Conservation (phyloP, 2,888 invertebrate species). For the Orthosia gothica region DNA sequence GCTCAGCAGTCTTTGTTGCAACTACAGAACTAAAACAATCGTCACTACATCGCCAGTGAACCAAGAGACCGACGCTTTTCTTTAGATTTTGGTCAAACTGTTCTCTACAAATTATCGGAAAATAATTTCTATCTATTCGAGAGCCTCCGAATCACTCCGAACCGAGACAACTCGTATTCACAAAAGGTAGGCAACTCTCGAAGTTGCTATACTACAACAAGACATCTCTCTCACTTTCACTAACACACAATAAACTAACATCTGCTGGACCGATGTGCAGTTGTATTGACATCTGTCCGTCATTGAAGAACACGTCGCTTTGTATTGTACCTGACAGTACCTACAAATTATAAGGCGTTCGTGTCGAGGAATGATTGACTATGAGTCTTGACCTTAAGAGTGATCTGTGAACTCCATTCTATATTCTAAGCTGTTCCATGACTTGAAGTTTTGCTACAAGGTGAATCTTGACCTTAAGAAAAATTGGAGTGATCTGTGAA, state of each 20-base stretch:
- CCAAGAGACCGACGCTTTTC: background rate
- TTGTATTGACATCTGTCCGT: slow-evolving; percentile 18
- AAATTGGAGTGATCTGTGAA: slow-evolving; percentile 3
- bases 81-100: too few relatives aligned
- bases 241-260: slow-evolving; percentile 5
- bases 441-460: background rate
- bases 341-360: slow-evolving; percentile 19
- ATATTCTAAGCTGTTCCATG: background rate
- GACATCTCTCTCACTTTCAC: slow-evolving; percentile 38
- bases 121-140: background rate
- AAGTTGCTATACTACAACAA: background rate
- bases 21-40: too few relatives aligned
- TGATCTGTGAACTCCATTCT: background rate
- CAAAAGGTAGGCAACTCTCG: background rate
- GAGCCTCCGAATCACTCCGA: background rate
- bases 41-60: too few relatives aligned
- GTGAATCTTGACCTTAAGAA: background rate
- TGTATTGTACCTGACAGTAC: slow-evolving; percentile 20
- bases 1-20: too few relatives aligned
- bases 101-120: too few relatives aligned
- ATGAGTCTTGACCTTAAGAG: background rate
- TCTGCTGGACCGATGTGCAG: slow-evolving; percentile 1
- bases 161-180: background rate
- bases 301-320: background rate
- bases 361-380: slow-evolving; percentile 6